A percentile compares a stretch with the other conserved stretches of the same genome.
Evolutionary conservation across 2,888 invertebrate genomes (phyloP).

Genomic region (Mantis religiosa): DNA sequence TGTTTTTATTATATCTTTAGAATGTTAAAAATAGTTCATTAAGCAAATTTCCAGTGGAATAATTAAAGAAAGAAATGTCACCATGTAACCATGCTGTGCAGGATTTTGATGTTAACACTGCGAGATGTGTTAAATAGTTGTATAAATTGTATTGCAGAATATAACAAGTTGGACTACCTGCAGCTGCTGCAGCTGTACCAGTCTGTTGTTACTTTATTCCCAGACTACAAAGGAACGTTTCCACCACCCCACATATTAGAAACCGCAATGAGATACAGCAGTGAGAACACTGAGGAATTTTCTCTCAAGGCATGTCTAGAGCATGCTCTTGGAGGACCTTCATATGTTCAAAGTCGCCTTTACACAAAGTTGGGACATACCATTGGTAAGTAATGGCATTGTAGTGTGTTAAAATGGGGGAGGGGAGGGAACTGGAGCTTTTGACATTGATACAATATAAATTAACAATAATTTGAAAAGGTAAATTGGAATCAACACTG

Average conservation of each 20-base stretch:
- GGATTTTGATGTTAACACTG: too few species aligned
- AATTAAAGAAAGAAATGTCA: too few species aligned
- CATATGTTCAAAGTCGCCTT: constrained; percentile 53
- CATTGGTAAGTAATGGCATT: constrained; percentile 45
- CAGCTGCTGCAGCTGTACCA: constrained; percentile 54
- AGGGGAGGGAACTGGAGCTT: too few species aligned
- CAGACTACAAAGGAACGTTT: constrained; percentile 44
- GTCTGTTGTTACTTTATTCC: constrained; percentile 49
- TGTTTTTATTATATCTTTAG: too few species aligned
- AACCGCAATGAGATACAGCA: constrained; percentile 43
- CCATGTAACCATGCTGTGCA: too few species aligned
- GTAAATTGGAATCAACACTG: too few species aligned
- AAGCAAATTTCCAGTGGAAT: too few species aligned
- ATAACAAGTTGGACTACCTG: constrained; percentile 48
- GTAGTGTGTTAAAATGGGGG: too few species aligned
- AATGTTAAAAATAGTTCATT: too few species aligned
- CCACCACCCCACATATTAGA: constrained; percentile 46
- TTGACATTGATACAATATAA: too few species aligned
- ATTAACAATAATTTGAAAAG: too few species aligned
- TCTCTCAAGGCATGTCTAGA: constrained; percentile 50
- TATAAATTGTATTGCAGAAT: constrained; percentile 33
- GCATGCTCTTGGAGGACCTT: constrained; percentile 53
- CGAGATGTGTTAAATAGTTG: too few species aligned
- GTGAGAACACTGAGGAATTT: constrained; percentile 41
- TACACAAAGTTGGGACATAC: constrained; percentile 52